These are phyloP conservation scores for Drosophila sturtevanti DNA, from an alignment of 1,140 invertebrate species.

Conservation along the genomic window DNA sequence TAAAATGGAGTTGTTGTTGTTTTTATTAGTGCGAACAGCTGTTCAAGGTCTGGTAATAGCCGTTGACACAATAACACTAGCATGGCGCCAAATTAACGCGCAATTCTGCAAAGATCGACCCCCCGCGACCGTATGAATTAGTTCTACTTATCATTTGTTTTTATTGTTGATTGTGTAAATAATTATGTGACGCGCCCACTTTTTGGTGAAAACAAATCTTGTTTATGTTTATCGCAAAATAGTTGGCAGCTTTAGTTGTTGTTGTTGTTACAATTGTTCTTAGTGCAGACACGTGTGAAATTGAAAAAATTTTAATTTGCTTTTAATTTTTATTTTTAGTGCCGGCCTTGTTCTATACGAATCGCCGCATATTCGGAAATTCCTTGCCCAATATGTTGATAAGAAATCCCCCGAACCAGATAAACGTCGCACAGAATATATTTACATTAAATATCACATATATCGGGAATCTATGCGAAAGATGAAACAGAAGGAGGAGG, in stretches of 20 bases:
- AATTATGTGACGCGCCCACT: slow-evolving; percentile 60
- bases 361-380: slow-evolving; percentile 61
- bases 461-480: slow-evolving; percentile 81
- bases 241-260: slow-evolving; percentile 52
- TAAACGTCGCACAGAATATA: slow-evolving; percentile 78
- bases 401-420: slow-evolving; percentile 66
- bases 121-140: slow-evolving; percentile 40
- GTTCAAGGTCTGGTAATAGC: slow-evolving; percentile 70
- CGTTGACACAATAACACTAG: slow-evolving; percentile 22
- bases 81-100: slow-evolving; percentile 49
- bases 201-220: slow-evolving; percentile 51
- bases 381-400: slow-evolving; percentile 64
- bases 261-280: slow-evolving; percentile 38
- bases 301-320: neutral
- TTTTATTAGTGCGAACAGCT: slow-evolving; percentile 49
- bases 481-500: slow-evolving; percentile 71
- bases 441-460: slow-evolving; percentile 82
- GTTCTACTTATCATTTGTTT: slow-evolving; percentile 41
- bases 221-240: slow-evolving; percentile 58
- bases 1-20: slow-evolving; percentile 38
- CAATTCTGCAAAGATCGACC: slow-evolving; percentile 37
- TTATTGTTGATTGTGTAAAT: slow-evolving; percentile 40
- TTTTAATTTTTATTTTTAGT: slow-evolving; percentile 42
- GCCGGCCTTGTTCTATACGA: slow-evolving; percentile 75
- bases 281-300: neutral